Evolutionary conservation across 2,797 vertebrate genomes (phyloP).

Genomic region (Phalanger gymnotis): DNA sequence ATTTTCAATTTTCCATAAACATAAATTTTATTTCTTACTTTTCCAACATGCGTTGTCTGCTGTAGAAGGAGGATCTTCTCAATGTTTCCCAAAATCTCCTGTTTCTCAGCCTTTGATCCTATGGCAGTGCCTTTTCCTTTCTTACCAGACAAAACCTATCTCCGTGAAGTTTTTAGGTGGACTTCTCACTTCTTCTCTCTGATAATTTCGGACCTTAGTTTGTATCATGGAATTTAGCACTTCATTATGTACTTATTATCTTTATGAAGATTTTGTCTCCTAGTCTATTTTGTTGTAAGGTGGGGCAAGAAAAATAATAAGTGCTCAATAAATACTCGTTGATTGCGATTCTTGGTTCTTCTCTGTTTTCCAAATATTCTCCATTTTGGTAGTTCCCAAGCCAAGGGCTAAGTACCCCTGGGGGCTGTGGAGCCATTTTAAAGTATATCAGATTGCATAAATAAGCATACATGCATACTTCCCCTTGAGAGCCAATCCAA

Average conservation of each 20-base stretch:
- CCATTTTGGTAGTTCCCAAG: not conserved
- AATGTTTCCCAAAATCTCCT: not conserved
- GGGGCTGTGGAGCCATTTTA: conserved; percentile 11
- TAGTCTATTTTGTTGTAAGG: not conserved
- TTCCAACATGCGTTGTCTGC: not conserved
- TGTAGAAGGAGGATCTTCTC: not conserved
- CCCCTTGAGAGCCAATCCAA: not conserved
- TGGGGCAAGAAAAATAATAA: not conserved
- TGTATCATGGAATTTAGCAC: not conserved
- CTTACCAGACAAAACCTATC: not conserved
- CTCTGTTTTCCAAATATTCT: conserved; percentile 25
- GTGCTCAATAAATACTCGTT: not conserved
- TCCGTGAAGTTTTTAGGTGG: not conserved
- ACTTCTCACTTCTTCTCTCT: not conserved
- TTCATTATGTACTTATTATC: not conserved
- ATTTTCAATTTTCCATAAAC: not conserved
- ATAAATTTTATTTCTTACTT: not conserved
- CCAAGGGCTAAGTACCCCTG: not conserved
- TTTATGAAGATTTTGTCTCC: not conserved
- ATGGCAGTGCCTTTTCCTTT: not conserved
- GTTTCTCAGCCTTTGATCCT: not conserved
- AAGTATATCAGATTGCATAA: conserved; percentile 7
- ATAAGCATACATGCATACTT: not conserved
- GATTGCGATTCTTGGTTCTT: conserved; percentile 7
- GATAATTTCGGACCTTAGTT: not conserved